Evolutionary conservation across 2,797 vertebrate genomes (phyloP), one percentile per base, ranked within the genome.

Genomic region (Scolopax rusticola): DNA sequence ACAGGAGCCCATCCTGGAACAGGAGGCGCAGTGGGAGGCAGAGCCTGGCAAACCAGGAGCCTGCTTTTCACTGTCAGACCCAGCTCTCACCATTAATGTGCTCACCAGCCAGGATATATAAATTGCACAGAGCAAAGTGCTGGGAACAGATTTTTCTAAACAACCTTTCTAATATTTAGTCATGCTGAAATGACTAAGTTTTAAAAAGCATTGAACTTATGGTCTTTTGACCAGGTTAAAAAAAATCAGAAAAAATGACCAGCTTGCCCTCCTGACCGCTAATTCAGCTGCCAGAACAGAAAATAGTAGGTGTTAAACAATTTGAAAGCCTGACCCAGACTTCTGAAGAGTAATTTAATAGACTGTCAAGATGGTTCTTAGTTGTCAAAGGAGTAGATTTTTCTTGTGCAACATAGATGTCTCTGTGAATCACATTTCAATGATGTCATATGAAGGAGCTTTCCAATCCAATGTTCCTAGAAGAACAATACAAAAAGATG

Each of bases 201-300:
- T 91, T 70, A 63, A 90, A 93, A 90, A 90, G 56, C n/a, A 15
- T 74, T 79, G 86, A 83, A 87, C 47, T 89, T 63, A 15, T 0
- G 0, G 30, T 71, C 77, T 84, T 92, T 82, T 83, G 63, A 90
- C 73, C 54, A 16, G 48, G 61, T 86, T 51, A 68, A 78, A 89
- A 73, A 81, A 83, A 70, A 13, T 15, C 14, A 67, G 63, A 43
- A 82, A 60, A 57, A 95, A 74, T 83, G 59, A 76, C 84, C 78
- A 75, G 33, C 47, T 85, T 93, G 64, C 33, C 80, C 64, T 84
- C 33, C 48, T 77, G 91, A 69, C 56, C 63, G 25, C 85, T 74
- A 82, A 95, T 93, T 94, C 89, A 71, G 41, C 53, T 77, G 60
- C 77, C 90, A 94, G 90, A 96, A 93, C 20, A 84, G 84, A 79